These are phyloP conservation scores for Pithys albifrons DNA, from an alignment of 2,113 vertebrate species.

Conservation along the genomic window DNA sequence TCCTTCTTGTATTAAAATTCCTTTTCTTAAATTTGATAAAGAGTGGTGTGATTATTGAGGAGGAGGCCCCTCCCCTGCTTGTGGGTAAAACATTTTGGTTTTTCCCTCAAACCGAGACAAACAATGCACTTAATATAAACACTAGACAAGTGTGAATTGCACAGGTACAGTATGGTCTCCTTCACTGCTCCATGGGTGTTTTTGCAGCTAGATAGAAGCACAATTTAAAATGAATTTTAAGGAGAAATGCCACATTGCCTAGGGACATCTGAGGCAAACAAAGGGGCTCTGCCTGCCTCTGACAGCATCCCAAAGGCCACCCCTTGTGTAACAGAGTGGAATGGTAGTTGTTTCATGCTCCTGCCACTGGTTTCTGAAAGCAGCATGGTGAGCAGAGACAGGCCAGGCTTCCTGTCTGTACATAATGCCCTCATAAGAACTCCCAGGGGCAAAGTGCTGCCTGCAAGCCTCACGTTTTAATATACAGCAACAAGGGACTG, in stretches of 20 bases:
- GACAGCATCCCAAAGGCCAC: not conserved
- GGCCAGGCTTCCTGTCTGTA: not conserved
- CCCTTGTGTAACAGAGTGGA: not conserved
- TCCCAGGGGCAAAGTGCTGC: rapidly evolving
- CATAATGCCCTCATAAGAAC: rapidly evolving
- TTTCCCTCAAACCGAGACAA: no score
- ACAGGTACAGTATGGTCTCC: not conserved
- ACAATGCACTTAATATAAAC: slow-evolving; percentile 21
- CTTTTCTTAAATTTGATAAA: no score
- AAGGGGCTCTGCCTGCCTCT: not conserved
- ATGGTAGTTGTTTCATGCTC: not conserved
- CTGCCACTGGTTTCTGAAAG: not conserved
- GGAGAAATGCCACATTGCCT: not conserved
- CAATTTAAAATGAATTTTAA: not conserved
- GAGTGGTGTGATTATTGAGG: no score
- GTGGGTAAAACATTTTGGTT: no score
- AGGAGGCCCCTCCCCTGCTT: no score
- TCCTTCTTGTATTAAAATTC: no score
- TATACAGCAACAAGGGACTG: not conserved
- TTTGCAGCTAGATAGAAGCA: slow-evolving; percentile 6
- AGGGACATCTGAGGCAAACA: not conserved
- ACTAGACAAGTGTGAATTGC: not conserved
- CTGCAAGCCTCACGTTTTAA: not conserved
- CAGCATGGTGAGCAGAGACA: not conserved
- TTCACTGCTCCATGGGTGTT: not conserved